Percentiles rank a stretch among this genome's conserved stretches.
These are phyloP conservation scores for Heterodera filipjevi DNA, from an alignment of 2,888 invertebrate genomes.

Conservation along the genomic window DNA sequence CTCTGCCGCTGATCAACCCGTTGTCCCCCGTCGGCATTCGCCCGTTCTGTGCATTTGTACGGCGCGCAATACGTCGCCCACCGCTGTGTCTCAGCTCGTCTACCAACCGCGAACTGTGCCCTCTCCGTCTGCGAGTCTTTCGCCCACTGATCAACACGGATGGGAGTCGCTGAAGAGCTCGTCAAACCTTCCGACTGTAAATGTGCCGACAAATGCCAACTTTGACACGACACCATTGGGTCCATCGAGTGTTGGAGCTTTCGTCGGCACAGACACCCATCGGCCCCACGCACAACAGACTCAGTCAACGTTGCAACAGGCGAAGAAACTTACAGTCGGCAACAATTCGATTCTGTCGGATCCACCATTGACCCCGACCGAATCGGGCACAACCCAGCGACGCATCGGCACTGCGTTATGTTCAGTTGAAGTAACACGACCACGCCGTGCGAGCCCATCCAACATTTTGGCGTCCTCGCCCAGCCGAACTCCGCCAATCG, in stretches of 20 bases:
- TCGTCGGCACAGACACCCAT: not conserved
- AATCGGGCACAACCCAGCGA: not conserved
- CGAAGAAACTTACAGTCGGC: not conserved
- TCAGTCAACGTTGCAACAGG: not conserved
- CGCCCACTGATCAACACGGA: not conserved
- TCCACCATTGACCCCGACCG: not conserved
- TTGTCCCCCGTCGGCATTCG: not conserved
- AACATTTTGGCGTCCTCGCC: not conserved
- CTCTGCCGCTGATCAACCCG: not conserved
- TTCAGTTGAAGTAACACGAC: not conserved
- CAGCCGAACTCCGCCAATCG: not conserved
- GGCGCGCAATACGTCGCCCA: not conserved
- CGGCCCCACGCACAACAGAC: not conserved
- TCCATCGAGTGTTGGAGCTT: not conserved
- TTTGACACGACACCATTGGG: not conserved
- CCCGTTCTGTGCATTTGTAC: not conserved
- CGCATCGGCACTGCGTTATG: not conserved
- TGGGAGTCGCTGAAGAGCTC: not conserved
- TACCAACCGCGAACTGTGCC: conserved; percentile 5
- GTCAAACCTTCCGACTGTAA: not conserved
- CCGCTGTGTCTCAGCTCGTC: not conserved
- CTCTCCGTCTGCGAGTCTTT: not conserved
- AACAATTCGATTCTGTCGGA: not conserved
- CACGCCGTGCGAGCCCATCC: not conserved
- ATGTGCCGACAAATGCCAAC: not conserved